Conservation (phyloP, 2,888 invertebrate genomes). For the Himalopsyche japonica region DNA sequence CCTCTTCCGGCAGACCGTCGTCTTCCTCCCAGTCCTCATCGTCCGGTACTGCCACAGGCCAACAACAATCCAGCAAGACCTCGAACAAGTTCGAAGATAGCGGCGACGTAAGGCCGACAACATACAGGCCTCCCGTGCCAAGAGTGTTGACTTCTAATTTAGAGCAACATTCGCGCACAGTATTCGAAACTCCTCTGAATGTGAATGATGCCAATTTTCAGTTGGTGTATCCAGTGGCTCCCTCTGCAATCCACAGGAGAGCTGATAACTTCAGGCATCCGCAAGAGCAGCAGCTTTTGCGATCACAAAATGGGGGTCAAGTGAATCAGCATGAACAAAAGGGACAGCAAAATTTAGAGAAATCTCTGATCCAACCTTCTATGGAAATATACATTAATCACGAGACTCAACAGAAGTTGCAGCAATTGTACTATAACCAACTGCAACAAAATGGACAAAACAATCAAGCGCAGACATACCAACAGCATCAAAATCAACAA, state of each 20-base stretch:
- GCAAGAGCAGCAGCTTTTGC: slow-evolving; percentile 45
- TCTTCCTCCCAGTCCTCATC: slow-evolving; percentile 29
- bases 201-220: slow-evolving; percentile 43
- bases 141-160: slow-evolving; percentile 42
- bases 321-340: slow-evolving; percentile 26
- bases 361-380: slow-evolving; percentile 42
- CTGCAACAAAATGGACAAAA: slow-evolving; percentile 41
- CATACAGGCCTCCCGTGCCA: slow-evolving; percentile 49
- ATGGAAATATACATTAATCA: slow-evolving; percentile 43
- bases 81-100: slow-evolving; percentile 35
- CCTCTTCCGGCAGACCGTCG: slow-evolving; percentile 41
- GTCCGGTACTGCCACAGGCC: neutral
- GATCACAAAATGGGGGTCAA: slow-evolving; percentile 9
- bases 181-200: slow-evolving; percentile 39
- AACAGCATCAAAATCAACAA: slow-evolving; percentile 41
- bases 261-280: slow-evolving; percentile 48
- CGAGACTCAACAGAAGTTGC: slow-evolving; percentile 18
- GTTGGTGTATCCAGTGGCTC: slow-evolving; percentile 46
- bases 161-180: slow-evolving; percentile 35
- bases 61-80: slow-evolving; percentile 2
- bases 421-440: slow-evolving; percentile 35
- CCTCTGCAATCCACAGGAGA: slow-evolving; percentile 50
- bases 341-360: neutral
- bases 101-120: slow-evolving; percentile 49
- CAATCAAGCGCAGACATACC: slow-evolving; percentile 41